Conservation (phyloP, 2,797 vertebrate genomes). For the Sardinella longiceps region DNA sequence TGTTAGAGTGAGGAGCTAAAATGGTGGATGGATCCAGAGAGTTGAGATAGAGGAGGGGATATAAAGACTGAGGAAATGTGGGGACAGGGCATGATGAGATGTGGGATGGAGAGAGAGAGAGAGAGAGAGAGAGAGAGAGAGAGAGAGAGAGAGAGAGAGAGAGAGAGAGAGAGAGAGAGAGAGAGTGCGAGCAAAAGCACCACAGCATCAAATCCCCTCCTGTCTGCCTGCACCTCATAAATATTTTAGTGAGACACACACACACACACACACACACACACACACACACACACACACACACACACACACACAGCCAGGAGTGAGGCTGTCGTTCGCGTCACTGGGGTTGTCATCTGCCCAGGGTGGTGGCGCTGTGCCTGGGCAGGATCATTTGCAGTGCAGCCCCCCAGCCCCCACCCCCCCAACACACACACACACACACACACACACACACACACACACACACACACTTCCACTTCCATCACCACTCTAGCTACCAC, state of each 20-base stretch:
- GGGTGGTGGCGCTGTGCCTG: background rate
- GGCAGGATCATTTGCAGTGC: constrained; percentile 4
- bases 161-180: background rate
- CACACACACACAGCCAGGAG: background rate
- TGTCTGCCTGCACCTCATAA: constrained; percentile 31
- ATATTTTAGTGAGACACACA: constrained; percentile 6
- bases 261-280: background rate
- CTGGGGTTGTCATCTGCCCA: constrained; percentile 2
- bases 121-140: constrained; percentile 8
- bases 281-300: background rate
- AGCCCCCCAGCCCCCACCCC: background rate
- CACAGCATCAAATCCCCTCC: background rate
- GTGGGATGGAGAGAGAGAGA: background rate
- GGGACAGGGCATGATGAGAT: background rate
- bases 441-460: too few relatives aligned
- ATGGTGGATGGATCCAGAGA: background rate
- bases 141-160: background rate
- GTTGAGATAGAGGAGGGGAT: background rate
- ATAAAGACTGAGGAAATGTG: constrained; percentile 13
- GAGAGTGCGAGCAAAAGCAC: background rate
- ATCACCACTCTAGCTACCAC: background rate
- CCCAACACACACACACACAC: too few relatives aligned
- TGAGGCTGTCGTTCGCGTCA: constrained; percentile 5
- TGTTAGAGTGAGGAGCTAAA: background rate
- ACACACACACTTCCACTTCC: too few relatives aligned